Evolutionary conservation across 92 coral and sea anemone species (phyloP), one percentile per base, ranked within the genome.

Genomic region (Paramuricea clavata): DNA sequence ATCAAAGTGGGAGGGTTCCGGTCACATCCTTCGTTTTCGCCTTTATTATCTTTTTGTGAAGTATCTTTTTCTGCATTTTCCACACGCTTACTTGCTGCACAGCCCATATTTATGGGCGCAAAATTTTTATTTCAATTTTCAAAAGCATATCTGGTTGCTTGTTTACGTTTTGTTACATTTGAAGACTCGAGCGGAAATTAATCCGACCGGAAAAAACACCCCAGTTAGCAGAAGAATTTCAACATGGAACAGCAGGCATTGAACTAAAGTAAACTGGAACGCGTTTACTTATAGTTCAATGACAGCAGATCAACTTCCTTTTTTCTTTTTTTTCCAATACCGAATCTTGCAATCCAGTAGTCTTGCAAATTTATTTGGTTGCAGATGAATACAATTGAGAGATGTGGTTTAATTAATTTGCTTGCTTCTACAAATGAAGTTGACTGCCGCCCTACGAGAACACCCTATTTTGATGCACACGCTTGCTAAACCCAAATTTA

Each of bases 141-240:
- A 34, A 52, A 74, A 42, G 4, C 33, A 28, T 25, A 15, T 28
- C 34, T 43, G 21, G 12, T 74, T 32, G 21, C 31, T 74, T 42
- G 39, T 23, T 41, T 74, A 22, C 27, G n/a, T 6, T 12, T 43
- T 43, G 52, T 26, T 74, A 12, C 26, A 49, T 43, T 43, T 25
- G 5, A 27, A 64, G 5, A 13, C 44, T 52, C 5, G 21, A n/a
- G n/a, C 5, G 50, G 50, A 21, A 74, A 41, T 32, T 70, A 34
- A 30, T 34, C 76, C 76, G 76, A 44, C 59, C 81, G 81, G 81
- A 41, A 0, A 74, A 74, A 28, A 74, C 4, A 30, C 56, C 81
- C 81, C 25, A 74, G n/a, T 26, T 12, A 16, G 42, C 19, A 34
- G 50, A 70, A 3, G 33, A 1, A 30, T 67, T 26, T 67, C 10